Conservation (phyloP, 2,113 vertebrate genomes). For the Dolichallabes microphthalmus region DNA sequence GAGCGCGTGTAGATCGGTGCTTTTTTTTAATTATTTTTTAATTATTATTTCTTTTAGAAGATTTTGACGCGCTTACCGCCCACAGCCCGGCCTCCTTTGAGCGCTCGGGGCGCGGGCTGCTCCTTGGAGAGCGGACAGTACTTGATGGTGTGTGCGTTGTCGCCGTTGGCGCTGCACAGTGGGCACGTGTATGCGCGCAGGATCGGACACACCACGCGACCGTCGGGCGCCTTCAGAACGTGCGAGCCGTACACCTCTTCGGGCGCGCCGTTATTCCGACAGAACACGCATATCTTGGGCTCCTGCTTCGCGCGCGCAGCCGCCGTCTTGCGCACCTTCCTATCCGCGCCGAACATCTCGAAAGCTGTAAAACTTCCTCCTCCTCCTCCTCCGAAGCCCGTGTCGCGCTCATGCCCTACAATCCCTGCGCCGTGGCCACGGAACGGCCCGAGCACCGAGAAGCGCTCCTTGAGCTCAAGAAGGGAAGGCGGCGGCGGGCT, state of each 20-base stretch:
- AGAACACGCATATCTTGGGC: slow-evolving; percentile 83
- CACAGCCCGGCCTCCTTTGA: slow-evolving; percentile 80
- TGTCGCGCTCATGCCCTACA: slow-evolving; percentile 68
- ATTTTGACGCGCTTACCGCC: slow-evolving; percentile 80
- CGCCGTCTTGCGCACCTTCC: slow-evolving; percentile 70
- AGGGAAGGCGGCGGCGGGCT: slow-evolving; percentile 74
- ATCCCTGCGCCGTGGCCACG: slow-evolving; percentile 64
- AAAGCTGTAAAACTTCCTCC: slow-evolving; percentile 71
- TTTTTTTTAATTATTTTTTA: too few relatives aligned
- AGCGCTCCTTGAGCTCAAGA: slow-evolving; percentile 75
- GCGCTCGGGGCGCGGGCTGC: slow-evolving; percentile 73
- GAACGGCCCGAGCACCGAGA: slow-evolving; percentile 76
- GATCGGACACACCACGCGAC: slow-evolving; percentile 78
- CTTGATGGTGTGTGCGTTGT: slow-evolving; percentile 82
- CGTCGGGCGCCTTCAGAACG: slow-evolving; percentile 80
- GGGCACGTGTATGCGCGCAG: slow-evolving; percentile 80
- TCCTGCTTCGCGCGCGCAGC: slow-evolving; percentile 73
- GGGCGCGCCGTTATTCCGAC: slow-evolving; percentile 80
- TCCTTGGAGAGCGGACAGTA: slow-evolving; percentile 83
- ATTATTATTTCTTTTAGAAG: slow-evolving; percentile 64
- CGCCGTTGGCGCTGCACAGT: slow-evolving; percentile 81
- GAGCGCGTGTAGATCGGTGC: slow-evolving; percentile 41
- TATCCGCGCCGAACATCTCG: slow-evolving; percentile 75
- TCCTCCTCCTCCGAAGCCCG: slow-evolving; percentile 69
- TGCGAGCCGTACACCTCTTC: slow-evolving; percentile 82